Base-by-base conservation (phyloP, 2,113 vertebrate genomes). In the Zapornia atra region DNA sequence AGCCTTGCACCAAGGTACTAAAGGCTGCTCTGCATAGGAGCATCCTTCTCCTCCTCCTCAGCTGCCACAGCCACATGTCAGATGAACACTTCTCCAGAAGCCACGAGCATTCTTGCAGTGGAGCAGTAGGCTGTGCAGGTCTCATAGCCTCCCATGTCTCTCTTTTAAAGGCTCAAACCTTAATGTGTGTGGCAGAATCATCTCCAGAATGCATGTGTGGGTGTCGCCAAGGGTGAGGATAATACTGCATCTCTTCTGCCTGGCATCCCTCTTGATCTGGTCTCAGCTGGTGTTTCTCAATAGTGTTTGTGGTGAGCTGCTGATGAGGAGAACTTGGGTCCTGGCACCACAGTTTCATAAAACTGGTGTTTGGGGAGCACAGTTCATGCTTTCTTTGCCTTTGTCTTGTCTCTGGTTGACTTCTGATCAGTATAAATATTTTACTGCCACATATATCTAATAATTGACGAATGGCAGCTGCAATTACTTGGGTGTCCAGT, bases 1-100 rank as follows among this genome's bases (percentile, higher is more conserved):
- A 56, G 50, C 56, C 60, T 72, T 0, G 0, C 16, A 1, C 13
- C 0, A 9, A 26, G 25, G 33, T 21, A 7, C 57, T 57, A 11
- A 86, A 51, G 11, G 31, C 51, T n/a, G 29, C 72, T 64, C 53
- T 10, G 10, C 46, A 20, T 0, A 0, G 42, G 14, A 89, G 29
- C 64, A 65, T 38, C 76, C 22, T 86, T 26, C 38, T 57, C 64
- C 72, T 57, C 59, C 73, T 53, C 66, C 42, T 90, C 50, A 26
- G 15, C 33, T 79, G 53, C 36, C 50, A 70, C 71, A 61, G 22
- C 44, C 42, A 4, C 0, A 1, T 29, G 4, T 8, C 2, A 0
- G 11, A 14, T 6, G 14, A 44, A 22, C 3, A 31, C 50, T 38
- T 57, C 59, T 6, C 7, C 18, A 20, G 51, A 72, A 61, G 85